Percentiles rank a stretch among this genome's conserved stretches.
phyloP scores from a whole-genome alignment of 2,888 invertebrate genomes.

The Steinernema hermaphroditum region DNA sequence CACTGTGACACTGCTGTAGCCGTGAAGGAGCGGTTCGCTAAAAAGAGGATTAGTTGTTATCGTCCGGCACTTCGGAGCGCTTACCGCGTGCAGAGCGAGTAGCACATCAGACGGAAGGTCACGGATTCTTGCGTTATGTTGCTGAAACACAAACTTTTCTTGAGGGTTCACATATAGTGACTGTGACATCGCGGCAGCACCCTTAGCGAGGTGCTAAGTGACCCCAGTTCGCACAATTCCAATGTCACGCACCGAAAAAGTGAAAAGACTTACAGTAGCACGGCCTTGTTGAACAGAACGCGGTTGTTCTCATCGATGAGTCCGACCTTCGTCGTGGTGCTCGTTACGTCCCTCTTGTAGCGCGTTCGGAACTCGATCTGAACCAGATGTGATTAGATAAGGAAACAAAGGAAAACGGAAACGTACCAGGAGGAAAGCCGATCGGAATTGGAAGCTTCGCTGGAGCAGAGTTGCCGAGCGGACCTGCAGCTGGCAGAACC shows the following conservation, averaged over 20 bases:
- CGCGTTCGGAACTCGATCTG: conserved; percentile 9
- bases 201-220: too few relatives aligned
- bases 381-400: neutral
- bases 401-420: neutral
- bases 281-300: neutral
- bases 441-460: neutral
- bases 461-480: neutral
- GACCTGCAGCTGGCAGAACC: neutral
- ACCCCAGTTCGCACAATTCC: neutral
- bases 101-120: conserved; percentile 18
- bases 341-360: neutral
- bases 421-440: conserved; percentile 1
- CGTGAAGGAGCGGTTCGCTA: conserved; percentile 3
- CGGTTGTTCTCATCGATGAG: neutral
- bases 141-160: neutral
- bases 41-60: conserved; percentile 17
- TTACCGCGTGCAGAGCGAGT: neutral
- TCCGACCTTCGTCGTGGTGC: neutral
- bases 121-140: conserved; percentile 3
- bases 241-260: neutral
- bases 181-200: too few relatives aligned
- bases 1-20: neutral
- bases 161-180: too few relatives aligned
- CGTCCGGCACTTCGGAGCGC: neutral
- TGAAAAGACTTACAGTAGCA: neutral